These are phyloP conservation scores for Phrynocephalus versicolor DNA, from an alignment of 2,113 vertebrate genomes.

Conservation along the genomic window DNA sequence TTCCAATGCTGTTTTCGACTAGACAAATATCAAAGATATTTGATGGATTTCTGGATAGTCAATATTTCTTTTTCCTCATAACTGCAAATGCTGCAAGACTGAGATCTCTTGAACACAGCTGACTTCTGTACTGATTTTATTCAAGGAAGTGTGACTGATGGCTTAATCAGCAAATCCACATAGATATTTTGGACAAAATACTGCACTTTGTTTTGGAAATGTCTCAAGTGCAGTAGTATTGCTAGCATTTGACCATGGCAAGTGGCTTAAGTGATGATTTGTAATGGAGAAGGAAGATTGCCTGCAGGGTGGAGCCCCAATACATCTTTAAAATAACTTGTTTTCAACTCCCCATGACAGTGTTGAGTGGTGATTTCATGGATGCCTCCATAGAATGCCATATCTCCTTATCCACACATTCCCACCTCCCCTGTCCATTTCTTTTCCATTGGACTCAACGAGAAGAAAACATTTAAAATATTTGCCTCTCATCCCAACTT, in stretches of 20 bases:
- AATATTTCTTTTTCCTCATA: neutral
- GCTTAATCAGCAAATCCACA: neutral
- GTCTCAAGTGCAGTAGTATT: neutral
- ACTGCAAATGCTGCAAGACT: neutral
- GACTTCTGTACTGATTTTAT: neutral
- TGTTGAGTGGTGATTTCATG: neutral
- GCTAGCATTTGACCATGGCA: neutral
- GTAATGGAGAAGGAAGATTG: neutral
- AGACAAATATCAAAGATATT: neutral
- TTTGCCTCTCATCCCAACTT: too few species aligned
- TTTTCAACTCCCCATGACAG: too few species aligned
- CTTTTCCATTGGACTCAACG: neutral
- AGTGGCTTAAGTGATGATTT: neutral
- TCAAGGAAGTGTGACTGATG: neutral
- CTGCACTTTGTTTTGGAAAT: neutral
- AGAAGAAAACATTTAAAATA: neutral
- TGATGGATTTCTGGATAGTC: neutral
- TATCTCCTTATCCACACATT: neutral
- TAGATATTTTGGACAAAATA: neutral
- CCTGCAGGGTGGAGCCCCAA: neutral
- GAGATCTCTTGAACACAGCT: neutral
- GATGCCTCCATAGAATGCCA: neutral
- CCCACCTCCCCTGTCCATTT: neutral
- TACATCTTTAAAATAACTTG: too few species aligned
- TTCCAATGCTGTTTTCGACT: neutral